These are phyloP conservation scores for Sciaenops ocellatus DNA, from an alignment of 2,797 vertebrate species.

Conservation along the genomic window DNA sequence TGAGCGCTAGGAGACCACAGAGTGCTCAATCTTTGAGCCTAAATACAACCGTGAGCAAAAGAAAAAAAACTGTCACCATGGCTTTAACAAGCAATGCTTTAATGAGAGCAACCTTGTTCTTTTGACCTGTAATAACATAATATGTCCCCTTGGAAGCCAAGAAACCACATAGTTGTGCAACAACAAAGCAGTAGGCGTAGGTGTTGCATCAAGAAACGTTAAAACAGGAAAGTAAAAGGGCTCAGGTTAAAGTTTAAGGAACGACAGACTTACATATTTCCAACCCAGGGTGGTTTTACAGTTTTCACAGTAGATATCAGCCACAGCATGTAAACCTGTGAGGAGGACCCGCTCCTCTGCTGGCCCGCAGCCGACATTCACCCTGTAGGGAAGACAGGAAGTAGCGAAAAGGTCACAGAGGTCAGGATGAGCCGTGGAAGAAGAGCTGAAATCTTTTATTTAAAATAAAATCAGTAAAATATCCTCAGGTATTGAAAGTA, in stretches of 20 bases:
- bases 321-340: constrained; percentile 96
- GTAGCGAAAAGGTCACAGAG: constrained; percentile 2
- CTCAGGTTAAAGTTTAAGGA: not conserved
- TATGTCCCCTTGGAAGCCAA: constrained; percentile 26
- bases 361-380: constrained; percentile 97
- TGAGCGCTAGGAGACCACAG: constrained; percentile 41
- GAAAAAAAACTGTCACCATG: constrained; percentile 30
- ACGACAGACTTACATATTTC: constrained; percentile 93
- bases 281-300: constrained; percentile 99
- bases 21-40: constrained; percentile 38
- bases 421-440: not conserved
- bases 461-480: not conserved
- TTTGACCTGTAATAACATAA: constrained; percentile 38
- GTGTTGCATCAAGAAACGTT: not conserved
- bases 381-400: constrained; percentile 80
- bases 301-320: constrained; percentile 99
- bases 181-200: not conserved
- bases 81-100: constrained; percentile 44
- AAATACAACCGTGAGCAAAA: constrained; percentile 43
- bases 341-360: constrained; percentile 97
- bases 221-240: not conserved
- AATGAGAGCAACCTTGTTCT: constrained; percentile 39
- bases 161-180: not conserved
- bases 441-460: not conserved
- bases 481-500: not conserved